Evolutionary conservation across 2,888 invertebrate species (phyloP).

Genomic region (Callosobruchus maculatus): DNA sequence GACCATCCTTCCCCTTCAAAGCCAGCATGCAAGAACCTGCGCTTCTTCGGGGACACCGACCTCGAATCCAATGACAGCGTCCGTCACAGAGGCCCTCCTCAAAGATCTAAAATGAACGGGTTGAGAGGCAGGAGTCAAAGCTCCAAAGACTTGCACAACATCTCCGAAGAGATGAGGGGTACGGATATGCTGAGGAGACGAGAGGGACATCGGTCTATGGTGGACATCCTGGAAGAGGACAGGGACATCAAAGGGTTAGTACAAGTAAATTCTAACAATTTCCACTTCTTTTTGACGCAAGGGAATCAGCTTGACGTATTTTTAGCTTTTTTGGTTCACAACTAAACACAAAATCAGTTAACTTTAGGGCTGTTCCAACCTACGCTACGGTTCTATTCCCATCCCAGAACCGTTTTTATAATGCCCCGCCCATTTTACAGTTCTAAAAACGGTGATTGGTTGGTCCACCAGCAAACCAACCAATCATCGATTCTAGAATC

Average conservation of each 20-base stretch:
- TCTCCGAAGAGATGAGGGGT: slow-evolving; percentile 49
- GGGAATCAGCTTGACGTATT: too few species aligned
- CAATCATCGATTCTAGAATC: too few species aligned
- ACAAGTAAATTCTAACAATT: too few species aligned
- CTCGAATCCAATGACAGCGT: slow-evolving; percentile 66
- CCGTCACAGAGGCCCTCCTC: slow-evolving; percentile 31
- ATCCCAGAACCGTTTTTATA: too few species aligned
- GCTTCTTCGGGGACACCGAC: slow-evolving; percentile 84
- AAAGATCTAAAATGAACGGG: slow-evolving; percentile 24
- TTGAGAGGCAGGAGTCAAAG: slow-evolving; percentile 39
- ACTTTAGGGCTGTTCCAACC: too few species aligned
- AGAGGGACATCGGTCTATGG: slow-evolving; percentile 46
- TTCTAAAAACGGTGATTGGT: too few species aligned
- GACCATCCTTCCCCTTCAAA: slow-evolving; percentile 41
- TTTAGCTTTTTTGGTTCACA: too few species aligned
- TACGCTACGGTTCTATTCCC: too few species aligned
- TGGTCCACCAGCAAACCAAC: too few species aligned
- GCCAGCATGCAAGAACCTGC: slow-evolving; percentile 63
- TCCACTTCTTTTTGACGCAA: too few species aligned
- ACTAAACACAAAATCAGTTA: too few species aligned
- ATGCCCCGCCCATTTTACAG: too few species aligned
- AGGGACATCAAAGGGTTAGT: slow-evolving; percentile 33
- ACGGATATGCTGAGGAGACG: slow-evolving; percentile 37
- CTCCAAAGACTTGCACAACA: slow-evolving; percentile 56
- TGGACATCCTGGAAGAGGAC: slow-evolving; percentile 37